Percentiles rank a stretch among this genome's conserved stretches.
Evolutionary conservation across 2,888 invertebrate species (phyloP).

Genomic region (Euzetes globulus): DNA sequence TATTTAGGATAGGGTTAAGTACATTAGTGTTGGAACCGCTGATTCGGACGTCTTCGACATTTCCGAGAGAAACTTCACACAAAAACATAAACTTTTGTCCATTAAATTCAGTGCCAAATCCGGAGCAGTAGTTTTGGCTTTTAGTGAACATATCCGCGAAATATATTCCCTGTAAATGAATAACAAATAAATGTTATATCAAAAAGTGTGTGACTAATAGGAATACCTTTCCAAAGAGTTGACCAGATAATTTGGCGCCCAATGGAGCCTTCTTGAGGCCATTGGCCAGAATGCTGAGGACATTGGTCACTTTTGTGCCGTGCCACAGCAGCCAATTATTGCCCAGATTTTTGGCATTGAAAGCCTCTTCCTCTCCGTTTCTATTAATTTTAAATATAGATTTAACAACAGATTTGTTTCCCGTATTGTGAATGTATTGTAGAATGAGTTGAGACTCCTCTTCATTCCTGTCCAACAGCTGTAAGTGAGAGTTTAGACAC

Average conservation of each 20-base stretch:
- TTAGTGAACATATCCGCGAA: constrained; percentile 52
- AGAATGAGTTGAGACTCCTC: constrained; percentile 51
- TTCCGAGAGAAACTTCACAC: constrained; percentile 48
- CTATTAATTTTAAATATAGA: constrained; percentile 42
- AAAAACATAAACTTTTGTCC: constrained; percentile 49
- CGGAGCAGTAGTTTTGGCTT: constrained; percentile 48
- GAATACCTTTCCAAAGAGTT: constrained; percentile 49
- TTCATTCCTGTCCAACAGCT: constrained; percentile 47
- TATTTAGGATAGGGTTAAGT: constrained; percentile 37
- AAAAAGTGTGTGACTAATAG: constrained; percentile 28
- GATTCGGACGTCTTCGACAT: constrained; percentile 37
- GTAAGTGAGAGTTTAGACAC: constrained; percentile 48
- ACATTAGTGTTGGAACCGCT: constrained; percentile 35
- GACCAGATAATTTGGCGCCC: constrained; percentile 48
- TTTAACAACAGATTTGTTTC: constrained; percentile 39
- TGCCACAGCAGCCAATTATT: constrained; percentile 50
- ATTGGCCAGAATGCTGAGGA: constrained; percentile 50
- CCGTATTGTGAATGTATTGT: constrained; percentile 50
- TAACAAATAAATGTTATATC: constrained; percentile 39
- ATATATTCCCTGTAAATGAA: constrained; percentile 50
- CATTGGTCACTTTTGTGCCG: constrained; percentile 50
- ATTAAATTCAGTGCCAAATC: constrained; percentile 42
- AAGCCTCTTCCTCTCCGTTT: constrained; percentile 35
- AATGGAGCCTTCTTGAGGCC: constrained; percentile 51
- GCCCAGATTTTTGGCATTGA: constrained; percentile 34